phyloP scores from a whole-genome alignment of 2,113 vertebrate species.

The Otus sunia region DNA sequence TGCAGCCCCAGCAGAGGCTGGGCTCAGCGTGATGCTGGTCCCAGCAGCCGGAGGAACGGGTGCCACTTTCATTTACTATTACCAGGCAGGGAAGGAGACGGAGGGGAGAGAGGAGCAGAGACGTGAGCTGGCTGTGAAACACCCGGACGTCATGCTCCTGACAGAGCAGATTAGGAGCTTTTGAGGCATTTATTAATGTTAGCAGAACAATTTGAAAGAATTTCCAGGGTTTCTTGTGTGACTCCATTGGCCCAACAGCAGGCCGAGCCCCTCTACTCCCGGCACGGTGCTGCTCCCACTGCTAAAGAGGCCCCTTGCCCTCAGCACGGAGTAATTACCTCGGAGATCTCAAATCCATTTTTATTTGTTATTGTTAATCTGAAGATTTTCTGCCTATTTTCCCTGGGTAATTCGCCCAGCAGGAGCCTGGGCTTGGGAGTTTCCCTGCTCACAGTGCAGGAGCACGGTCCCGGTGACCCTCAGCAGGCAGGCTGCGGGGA shows the following conservation, averaged over 20 bases:
- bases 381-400: slow-evolving; percentile 72
- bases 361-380: slow-evolving; percentile 71
- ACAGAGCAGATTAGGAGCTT: slow-evolving; percentile 67
- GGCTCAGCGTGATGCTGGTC: not conserved
- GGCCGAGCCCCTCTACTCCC: slow-evolving; percentile 25
- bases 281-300: not conserved
- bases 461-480: not conserved
- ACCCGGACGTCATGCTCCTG: slow-evolving; percentile 50
- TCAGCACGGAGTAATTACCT: slow-evolving; percentile 62
- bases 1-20: not conserved
- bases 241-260: slow-evolving; percentile 52
- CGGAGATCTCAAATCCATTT: slow-evolving; percentile 61
- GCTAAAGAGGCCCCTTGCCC: slow-evolving; percentile 62
- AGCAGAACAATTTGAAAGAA: slow-evolving; percentile 69
- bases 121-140: slow-evolving; percentile 63
- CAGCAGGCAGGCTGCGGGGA: not conserved
- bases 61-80: slow-evolving; percentile 47
- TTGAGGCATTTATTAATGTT: slow-evolving; percentile 70
- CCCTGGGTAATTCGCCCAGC: slow-evolving; percentile 61
- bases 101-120: not conserved
- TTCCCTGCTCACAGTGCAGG: not conserved
- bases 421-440: slow-evolving; percentile 1
- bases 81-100: slow-evolving; percentile 26
- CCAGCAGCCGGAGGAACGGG: not conserved
- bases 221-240: slow-evolving; percentile 56